Evolutionary conservation across 2,888 invertebrate species (phyloP).

Genomic region (Glaucopsyche alexis): DNA sequence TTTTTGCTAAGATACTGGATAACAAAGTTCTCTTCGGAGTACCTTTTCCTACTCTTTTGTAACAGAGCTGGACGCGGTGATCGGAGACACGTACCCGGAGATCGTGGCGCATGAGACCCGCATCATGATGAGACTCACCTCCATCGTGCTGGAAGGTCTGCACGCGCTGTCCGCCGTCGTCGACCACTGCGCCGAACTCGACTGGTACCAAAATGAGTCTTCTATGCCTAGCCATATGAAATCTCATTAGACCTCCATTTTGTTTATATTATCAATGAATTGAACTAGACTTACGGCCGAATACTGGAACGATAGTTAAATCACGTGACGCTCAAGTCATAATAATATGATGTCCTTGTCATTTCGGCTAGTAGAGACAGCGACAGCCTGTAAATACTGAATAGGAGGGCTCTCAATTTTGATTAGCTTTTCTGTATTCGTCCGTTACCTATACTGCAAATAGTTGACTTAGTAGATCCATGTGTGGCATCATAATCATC

Average conservation of each 20-base stretch:
- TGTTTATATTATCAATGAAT: too few relatives aligned
- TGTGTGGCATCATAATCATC: too few relatives aligned
- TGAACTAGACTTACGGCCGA: slow-evolving; percentile 25
- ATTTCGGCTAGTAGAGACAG: too few relatives aligned
- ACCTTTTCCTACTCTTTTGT: slow-evolving; percentile 2
- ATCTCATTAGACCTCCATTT: neutral
- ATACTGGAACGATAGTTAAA: too few relatives aligned
- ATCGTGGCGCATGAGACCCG: slow-evolving; percentile 89
- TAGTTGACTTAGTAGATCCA: too few relatives aligned
- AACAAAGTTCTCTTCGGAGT: neutral
- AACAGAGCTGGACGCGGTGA: slow-evolving; percentile 85
- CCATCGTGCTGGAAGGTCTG: slow-evolving; percentile 81
- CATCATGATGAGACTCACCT: slow-evolving; percentile 85
- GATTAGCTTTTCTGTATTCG: too few relatives aligned
- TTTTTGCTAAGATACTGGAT: neutral
- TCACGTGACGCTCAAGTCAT: too few relatives aligned
- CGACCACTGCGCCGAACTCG: slow-evolving; percentile 83
- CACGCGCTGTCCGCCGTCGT: slow-evolving; percentile 78
- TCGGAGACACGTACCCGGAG: slow-evolving; percentile 89
- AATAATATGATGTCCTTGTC: too few relatives aligned
- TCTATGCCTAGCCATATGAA: too few relatives aligned
- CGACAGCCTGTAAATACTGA: too few relatives aligned
- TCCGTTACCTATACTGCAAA: too few relatives aligned
- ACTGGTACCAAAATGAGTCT: slow-evolving; percentile 74
- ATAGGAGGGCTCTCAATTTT: too few relatives aligned